Evolutionary conservation across 2,797 vertebrate species (phyloP).

Genomic region (Argyrosomus regius): DNA sequence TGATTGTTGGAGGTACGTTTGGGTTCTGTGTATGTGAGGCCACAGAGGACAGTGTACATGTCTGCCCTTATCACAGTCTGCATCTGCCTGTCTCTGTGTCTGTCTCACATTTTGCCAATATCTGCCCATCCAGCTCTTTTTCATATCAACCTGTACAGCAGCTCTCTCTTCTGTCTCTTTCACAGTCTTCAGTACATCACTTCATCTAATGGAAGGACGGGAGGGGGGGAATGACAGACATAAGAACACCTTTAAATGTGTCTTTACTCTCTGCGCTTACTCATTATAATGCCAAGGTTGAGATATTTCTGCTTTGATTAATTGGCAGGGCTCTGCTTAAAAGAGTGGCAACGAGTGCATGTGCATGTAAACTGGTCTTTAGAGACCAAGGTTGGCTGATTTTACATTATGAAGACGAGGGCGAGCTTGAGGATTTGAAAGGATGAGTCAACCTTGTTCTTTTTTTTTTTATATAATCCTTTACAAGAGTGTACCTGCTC

Average conservation of each 20-base stretch:
- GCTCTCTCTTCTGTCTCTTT: slow-evolving; percentile 21
- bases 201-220: slow-evolving; percentile 24
- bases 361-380: slow-evolving; percentile 56
- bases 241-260: slow-evolving; percentile 5
- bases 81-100: slow-evolving; percentile 48
- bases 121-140: slow-evolving; percentile 58
- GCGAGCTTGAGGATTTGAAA: slow-evolving; percentile 45
- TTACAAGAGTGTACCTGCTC: slow-evolving; percentile 14
- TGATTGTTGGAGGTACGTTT: slow-evolving; percentile 44
- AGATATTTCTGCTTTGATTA: slow-evolving; percentile 47
- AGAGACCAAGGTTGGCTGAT: slow-evolving; percentile 56
- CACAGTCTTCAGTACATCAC: slow-evolving; percentile 3
- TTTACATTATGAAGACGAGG: slow-evolving; percentile 46
- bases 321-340: slow-evolving; percentile 29
- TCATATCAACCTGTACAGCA: slow-evolving; percentile 26
- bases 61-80: slow-evolving; percentile 71
- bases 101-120: slow-evolving; percentile 48
- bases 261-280: slow-evolving; percentile 31
- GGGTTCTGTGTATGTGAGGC: slow-evolving; percentile 47
- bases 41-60: slow-evolving; percentile 72
- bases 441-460: slow-evolving; percentile 54
- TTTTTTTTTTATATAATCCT: slow-evolving; percentile 27
- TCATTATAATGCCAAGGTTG: slow-evolving; percentile 54
- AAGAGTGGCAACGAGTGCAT: slow-evolving; percentile 40
- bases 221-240: neutral